Conservation (phyloP, 2,797 vertebrate genomes). For the Pogonophryne albipinna region DNA sequence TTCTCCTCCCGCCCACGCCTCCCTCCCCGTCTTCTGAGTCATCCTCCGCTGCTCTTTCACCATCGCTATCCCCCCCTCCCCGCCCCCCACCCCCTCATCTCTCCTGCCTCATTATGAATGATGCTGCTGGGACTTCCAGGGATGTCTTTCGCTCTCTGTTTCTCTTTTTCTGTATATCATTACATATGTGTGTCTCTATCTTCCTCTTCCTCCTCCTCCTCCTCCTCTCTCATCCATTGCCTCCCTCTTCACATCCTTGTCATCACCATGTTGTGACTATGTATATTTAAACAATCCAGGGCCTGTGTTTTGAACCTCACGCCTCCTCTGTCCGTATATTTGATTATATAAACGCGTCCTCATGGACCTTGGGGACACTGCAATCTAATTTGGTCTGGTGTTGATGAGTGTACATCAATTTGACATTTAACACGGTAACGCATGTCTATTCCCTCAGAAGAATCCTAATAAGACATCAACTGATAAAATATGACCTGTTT, state of each 20-base stretch:
- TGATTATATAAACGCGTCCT: constrained; percentile 77
- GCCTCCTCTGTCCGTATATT: constrained; percentile 46
- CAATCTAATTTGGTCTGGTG: constrained; percentile 72
- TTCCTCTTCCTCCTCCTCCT: background rate
- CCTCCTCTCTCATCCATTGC: constrained; percentile 18
- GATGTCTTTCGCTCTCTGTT: constrained; percentile 9
- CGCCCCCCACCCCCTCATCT: background rate
- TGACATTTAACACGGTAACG: constrained; percentile 36
- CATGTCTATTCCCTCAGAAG: background rate
- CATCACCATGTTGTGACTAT: constrained; percentile 38
- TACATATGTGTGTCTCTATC: background rate
- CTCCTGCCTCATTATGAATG: constrained; percentile 34
- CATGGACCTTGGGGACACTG: constrained; percentile 68
- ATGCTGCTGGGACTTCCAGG: constrained; percentile 22
- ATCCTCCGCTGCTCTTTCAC: constrained; percentile 36
- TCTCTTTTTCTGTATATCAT: constrained; percentile 31
- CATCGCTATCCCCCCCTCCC: background rate
- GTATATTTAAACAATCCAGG: constrained; percentile 58
- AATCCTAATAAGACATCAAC: background rate
- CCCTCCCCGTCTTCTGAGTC: constrained; percentile 63
- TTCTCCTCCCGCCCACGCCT: constrained; percentile 53
- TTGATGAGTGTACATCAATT: constrained; percentile 51
- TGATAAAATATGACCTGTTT: background rate
- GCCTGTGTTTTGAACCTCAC: constrained; percentile 31
- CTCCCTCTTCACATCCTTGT: constrained; percentile 41